Evolutionary conservation across 53 echinoderm and acorn worm species (phyloP).

Genomic region (Apostichopus leukothele): DNA sequence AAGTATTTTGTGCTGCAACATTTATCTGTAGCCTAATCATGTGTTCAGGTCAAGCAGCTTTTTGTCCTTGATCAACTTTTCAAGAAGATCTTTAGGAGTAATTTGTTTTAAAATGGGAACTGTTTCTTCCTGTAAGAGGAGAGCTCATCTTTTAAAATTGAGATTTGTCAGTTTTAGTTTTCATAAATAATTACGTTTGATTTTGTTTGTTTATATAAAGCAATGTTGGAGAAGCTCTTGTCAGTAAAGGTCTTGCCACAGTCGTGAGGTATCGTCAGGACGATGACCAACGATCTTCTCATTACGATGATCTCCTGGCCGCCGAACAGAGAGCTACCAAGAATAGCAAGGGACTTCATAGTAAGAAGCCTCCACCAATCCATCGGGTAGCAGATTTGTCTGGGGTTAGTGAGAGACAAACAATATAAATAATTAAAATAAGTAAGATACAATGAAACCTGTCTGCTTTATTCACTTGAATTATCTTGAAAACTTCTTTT

Average conservation of each 20-base stretch:
- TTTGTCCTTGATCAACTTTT: too few species aligned
- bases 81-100: too few species aligned
- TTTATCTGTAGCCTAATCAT: too few species aligned
- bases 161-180: too few species aligned
- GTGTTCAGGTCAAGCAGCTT: too few species aligned
- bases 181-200: too few species aligned
- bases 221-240: slow-evolving; percentile 92
- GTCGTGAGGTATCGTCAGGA: slow-evolving; percentile 90
- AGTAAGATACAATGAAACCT: too few species aligned
- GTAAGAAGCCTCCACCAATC: slow-evolving; percentile 88
- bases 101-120: too few species aligned
- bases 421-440: background rate
- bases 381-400: slow-evolving; percentile 91
- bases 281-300: slow-evolving; percentile 94
- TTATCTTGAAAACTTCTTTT: too few species aligned
- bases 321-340: slow-evolving; percentile 90
- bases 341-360: slow-evolving; percentile 96
- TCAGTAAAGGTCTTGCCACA: slow-evolving; percentile 90
- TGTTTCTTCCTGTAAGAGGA: too few species aligned
- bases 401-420: slow-evolving; percentile 65
- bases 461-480: too few species aligned
- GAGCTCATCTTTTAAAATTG: too few species aligned
- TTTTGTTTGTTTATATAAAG: slow-evolving; percentile 45
- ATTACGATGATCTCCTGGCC: slow-evolving; percentile 86
- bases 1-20: slow-evolving; percentile 35